These are phyloP conservation scores for Campopleginae sp. DNA, from an alignment of 2,888 invertebrate genomes.

Conservation along the genomic window DNA sequence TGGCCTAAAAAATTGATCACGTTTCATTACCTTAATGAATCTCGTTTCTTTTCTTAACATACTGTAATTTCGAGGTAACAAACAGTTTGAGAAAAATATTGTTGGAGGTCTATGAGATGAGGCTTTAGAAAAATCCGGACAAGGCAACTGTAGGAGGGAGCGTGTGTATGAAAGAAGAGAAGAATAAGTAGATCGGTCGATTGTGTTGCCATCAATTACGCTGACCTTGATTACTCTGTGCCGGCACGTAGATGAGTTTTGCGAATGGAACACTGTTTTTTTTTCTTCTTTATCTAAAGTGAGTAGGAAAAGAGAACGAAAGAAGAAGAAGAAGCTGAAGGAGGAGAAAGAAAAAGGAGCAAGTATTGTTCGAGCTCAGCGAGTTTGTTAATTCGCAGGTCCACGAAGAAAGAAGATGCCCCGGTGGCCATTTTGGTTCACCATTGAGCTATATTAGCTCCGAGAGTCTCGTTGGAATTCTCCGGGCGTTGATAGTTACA, in stretches of 20 bases:
- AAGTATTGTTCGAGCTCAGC: conserved; percentile 26
- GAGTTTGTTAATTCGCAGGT: conserved; percentile 46
- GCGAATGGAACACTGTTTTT: conserved; percentile 27
- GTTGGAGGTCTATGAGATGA: not conserved
- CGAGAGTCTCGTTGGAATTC: not conserved
- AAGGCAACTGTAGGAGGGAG: conserved; percentile 2
- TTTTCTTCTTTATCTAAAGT: not conserved
- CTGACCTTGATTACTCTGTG: conserved; percentile 67
- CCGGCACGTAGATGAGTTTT: conserved; percentile 6
- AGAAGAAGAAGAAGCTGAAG: not conserved
- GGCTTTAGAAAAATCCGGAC: conserved; percentile 6
- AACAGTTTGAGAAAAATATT: not conserved
- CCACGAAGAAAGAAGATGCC: conserved; percentile 30
- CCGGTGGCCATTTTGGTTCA: not conserved
- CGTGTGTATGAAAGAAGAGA: conserved; percentile 11
- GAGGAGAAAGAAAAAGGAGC: not conserved
- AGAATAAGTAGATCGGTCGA: conserved; percentile 50
- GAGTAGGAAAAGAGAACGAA: not conserved
- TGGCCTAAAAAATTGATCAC: conserved; percentile 6
- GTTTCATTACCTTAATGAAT: not conserved
- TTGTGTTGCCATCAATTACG: conserved; percentile 63
- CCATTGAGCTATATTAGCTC: conserved; percentile 34
- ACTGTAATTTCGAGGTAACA: conserved; percentile 17
- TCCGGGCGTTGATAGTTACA: conserved; percentile 1
- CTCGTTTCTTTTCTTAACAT: not conserved